Percentiles rank a stretch among this genome's conserved stretches.
phyloP scores from a whole-genome alignment of 1,140 invertebrate genomes.

The Sycobia sp. region DNA sequence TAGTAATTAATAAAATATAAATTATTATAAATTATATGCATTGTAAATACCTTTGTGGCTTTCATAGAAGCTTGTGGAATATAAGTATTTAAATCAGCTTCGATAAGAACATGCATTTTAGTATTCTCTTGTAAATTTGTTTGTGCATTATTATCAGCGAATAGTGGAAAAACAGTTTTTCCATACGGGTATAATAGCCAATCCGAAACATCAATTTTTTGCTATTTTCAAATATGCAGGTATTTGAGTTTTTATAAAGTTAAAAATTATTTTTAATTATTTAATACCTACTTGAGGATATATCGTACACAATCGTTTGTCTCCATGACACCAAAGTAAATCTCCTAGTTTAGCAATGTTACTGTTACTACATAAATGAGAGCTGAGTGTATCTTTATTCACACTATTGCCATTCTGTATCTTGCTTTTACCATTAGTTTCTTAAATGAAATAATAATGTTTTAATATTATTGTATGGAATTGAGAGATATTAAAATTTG shows the following conservation, averaged over 20 bases:
- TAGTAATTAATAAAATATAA: neutral
- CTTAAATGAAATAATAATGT: no score
- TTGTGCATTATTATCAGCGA: slow-evolving; percentile 44
- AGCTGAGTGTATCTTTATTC: slow-evolving; percentile 53
- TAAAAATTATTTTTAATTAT: slow-evolving; percentile 1
- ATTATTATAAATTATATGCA: no score
- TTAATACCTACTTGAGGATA: slow-evolving; percentile 58
- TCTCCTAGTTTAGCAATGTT: slow-evolving; percentile 62
- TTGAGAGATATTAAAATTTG: slow-evolving; percentile 31
- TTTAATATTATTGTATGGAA: no score
- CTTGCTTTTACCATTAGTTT: slow-evolving; percentile 39
- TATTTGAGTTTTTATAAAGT: slow-evolving; percentile 16
- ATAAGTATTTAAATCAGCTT: slow-evolving; percentile 57
- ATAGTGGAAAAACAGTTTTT: slow-evolving; percentile 62
- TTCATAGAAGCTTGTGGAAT: slow-evolving; percentile 45
- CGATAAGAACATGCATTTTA: slow-evolving; percentile 61
- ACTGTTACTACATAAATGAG: slow-evolving; percentile 62
- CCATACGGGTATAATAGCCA: slow-evolving; percentile 63
- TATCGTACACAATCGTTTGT: slow-evolving; percentile 62
- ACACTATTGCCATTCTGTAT: slow-evolving; percentile 33
- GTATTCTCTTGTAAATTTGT: slow-evolving; percentile 38
- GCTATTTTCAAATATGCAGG: slow-evolving; percentile 45
- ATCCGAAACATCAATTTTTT: slow-evolving; percentile 59
- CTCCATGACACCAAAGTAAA: slow-evolving; percentile 62
- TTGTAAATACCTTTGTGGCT: slow-evolving; percentile 51